Evolutionary conservation across 2,113 vertebrate species (phyloP), one percentile per base, ranked within the genome.

Genomic region (Mastomys coucha): DNA sequence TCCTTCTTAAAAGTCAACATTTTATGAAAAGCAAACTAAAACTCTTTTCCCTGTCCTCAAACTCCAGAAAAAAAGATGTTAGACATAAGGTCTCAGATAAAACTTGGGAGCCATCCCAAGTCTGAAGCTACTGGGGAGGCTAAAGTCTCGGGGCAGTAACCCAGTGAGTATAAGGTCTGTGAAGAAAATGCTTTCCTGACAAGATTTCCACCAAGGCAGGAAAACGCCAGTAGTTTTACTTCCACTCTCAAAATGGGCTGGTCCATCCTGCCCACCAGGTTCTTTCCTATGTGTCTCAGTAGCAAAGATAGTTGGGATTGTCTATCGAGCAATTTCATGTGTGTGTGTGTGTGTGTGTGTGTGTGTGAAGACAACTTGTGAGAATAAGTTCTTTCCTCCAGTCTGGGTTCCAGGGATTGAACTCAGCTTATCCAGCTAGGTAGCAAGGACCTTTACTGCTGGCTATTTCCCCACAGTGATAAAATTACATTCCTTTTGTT

Each of bases 41-140:
- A 7, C 5, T 39, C 67, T 92, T 51, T 77, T 94, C 20, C 2
- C 76, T 93, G 94, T 89, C 80, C 81, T 96, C 77, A 94, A 58
- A 89, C 86, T 96, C 92, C 91, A 88, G 93, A 10, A 26, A 10
- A 6, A n/a, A 88, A 5, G 19, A 90, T 80, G 6, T 89, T 91
- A 33, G 80, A 33, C 24, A 53, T 49, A 49, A 45, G 26, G 5
- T 76, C 56, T 33, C 42, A 39, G 14, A 49, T 53, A 67, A 76
- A 91, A 60, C 17, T 28, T 7, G 36, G 81, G 11, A 4, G 11
- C 51, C n/a, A 9, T 20, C 28, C 60, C 42, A 45, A 49, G 17
- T 42, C 20, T 9, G 9, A 72, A 85, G 81, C 39, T 85, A 16
- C 45, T 92, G 91, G 76, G 28, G 60, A 26, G 53, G 8, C 77